Evolutionary conservation across 2,888 invertebrate species (phyloP).

Genomic region (Cataglyphis rosenhaueri): DNA sequence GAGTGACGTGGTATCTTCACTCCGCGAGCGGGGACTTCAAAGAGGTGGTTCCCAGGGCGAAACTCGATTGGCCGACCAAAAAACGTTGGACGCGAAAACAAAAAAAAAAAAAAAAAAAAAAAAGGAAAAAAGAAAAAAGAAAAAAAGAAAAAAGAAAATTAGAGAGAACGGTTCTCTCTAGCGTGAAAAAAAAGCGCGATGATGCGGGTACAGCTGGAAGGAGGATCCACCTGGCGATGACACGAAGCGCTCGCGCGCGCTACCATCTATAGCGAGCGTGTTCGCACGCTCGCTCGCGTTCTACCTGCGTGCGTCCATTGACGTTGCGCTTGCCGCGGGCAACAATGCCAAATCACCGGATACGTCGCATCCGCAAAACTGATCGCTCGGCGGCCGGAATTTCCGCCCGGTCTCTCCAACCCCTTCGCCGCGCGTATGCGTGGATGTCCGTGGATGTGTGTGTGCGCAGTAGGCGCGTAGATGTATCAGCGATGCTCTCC

Average conservation of each 20-base stretch:
- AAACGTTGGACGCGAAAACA: slow-evolving; percentile 28
- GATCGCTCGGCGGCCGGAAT: slow-evolving; percentile 76
- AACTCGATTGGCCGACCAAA: slow-evolving; percentile 40
- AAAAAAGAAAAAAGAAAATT: not conserved
- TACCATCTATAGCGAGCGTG: slow-evolving; percentile 48
- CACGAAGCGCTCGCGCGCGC: slow-evolving; percentile 26
- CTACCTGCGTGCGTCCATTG: slow-evolving; percentile 81
- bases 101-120: not conserved
- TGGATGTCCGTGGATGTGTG: not conserved
- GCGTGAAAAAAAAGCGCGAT: slow-evolving; percentile 40
- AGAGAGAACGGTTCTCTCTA: slow-evolving; percentile 5
- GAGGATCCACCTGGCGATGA: slow-evolving; percentile 57
- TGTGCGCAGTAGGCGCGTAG: not conserved
- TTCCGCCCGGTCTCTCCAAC: slow-evolving; percentile 63
- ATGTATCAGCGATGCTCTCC: not conserved
- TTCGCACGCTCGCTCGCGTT: slow-evolving; percentile 71
- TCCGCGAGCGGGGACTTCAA: slow-evolving; percentile 48
- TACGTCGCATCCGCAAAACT: slow-evolving; percentile 83
- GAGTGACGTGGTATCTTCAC: slow-evolving; percentile 51
- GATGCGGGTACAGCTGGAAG: slow-evolving; percentile 36
- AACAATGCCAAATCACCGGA: slow-evolving; percentile 84
- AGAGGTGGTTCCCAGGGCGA: slow-evolving; percentile 48
- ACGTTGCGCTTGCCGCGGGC: slow-evolving; percentile 70
- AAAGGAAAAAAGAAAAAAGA: not conserved
- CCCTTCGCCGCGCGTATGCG: not conserved